phyloP scores from a whole-genome alignment of 2,797 vertebrate species.

The Coreius guichenoti region DNA sequence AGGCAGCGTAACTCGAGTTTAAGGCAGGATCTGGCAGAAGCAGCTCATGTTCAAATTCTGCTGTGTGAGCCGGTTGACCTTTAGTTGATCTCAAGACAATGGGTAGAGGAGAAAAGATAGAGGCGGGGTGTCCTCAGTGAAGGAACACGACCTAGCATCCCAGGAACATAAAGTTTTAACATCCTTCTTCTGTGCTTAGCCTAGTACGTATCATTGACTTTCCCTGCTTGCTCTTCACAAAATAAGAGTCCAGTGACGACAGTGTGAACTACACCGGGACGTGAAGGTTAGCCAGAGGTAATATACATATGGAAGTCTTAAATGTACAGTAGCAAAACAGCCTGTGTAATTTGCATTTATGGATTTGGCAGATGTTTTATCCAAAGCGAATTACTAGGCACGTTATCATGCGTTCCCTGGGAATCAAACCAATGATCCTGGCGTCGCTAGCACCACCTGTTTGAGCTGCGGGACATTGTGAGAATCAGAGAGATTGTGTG shows the following conservation, averaged over 20 bases:
- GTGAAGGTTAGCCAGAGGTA: not conserved
- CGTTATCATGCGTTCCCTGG: not conserved
- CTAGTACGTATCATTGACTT: not conserved
- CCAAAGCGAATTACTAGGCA: not conserved
- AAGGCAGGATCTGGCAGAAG: slow-evolving; percentile 65
- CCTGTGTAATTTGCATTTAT: not conserved
- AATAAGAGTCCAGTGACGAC: not conserved
- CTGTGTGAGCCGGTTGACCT: slow-evolving; percentile 66
- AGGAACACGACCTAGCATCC: not conserved
- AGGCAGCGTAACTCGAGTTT: slow-evolving; percentile 69
- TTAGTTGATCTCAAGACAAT: slow-evolving; percentile 7
- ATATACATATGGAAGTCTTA: not conserved
- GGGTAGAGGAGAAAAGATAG: not conserved
- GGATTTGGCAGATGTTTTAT: not conserved
- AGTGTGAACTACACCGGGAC: not conserved
- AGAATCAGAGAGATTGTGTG: not conserved
- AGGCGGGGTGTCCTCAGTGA: not conserved
- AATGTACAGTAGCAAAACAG: not conserved
- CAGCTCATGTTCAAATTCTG: slow-evolving; percentile 56
- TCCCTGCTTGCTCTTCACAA: not conserved
- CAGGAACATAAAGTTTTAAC: not conserved
- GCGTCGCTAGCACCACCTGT: not conserved
- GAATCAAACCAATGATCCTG: not conserved
- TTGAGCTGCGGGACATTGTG: not conserved
- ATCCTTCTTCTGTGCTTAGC: not conserved